Base-by-base conservation (phyloP, 1,140 invertebrate species). In the Uloborus diversus region DNA sequence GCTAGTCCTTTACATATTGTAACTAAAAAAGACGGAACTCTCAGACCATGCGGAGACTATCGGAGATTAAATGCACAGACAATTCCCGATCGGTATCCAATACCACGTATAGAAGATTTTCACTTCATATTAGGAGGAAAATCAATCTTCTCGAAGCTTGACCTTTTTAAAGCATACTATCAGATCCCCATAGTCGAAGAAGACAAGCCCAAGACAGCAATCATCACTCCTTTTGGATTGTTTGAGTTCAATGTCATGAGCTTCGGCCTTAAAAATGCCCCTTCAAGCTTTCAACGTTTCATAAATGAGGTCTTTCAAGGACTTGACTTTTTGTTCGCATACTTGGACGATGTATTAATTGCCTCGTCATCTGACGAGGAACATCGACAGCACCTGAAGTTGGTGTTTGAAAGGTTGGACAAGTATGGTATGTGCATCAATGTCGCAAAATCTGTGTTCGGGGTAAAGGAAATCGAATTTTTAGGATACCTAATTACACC, bases 331-430 rank as follows among this genome's bases (percentile, higher is more conserved):
- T 81, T 51, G 62, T 83, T 85, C 42, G 42, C 59, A 57, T 90
- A 89, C 81, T 66, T 90, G 0, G 90, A 91, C 80, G 90, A 91
- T 81, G 86, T 91, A 33, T 83, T 90, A 4, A 83, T 91, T 9
- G 87, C 83, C 30, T 86, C 84, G 0, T 59, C 83, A 2, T 75
- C 76, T 28, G 82, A 81, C 68, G 81, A 85, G 13, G 82, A 85
- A 30, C 88, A 89, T 68, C 56, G 82, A 2, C 35, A 57, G 11
- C 85, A 88, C 66, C 51, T 89, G 0, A 59, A 78, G 7, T 27
- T 80, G 30, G 81, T 89, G 0, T 84, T 89, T 30, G 25, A 83
- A 30, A 64, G 84, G 4, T 81, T 89, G 1, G 13, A 79, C 7
- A 53, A 84, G n/a, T 81, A 83, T 73, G 81, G 78, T 9, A 33